Base-by-base conservation (phyloP, 2,888 invertebrate species). In the Amphipyra tragopoginis region DNA sequence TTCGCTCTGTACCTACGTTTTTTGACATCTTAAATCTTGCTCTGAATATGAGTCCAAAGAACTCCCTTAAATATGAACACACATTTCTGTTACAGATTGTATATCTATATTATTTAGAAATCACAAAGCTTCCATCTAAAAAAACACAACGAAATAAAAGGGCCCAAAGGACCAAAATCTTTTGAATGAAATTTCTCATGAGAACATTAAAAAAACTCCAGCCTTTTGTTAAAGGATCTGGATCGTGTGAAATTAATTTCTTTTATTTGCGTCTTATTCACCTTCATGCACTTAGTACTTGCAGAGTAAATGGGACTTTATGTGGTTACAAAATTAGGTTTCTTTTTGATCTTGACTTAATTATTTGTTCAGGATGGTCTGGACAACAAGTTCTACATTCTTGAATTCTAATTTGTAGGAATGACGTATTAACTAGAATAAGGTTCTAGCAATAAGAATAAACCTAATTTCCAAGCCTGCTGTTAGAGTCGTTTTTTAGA, bases 161-260 rank as follows among this genome's bases (percentile, higher is more conserved):
- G 21, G 21, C 9, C 2, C 5, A 33, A 60, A 67, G n/a, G 55
- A 66, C 67, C 60, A 60, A 65, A 48, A 55, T 60, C 58, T 60
- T 63, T 65, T 57, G 53, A 65, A 60, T 54, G 45, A 65, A 50
- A 53, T 63, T 78, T 80, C 76, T 74, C 79, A 76, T 65, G 80
- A 66, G 71, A 74, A 70, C 63, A 54, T 14, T 68, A 55, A 47
- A 52, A 64, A 57, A 69, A 57, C 57, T 66, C 52, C 58, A 51
- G 63, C 52, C 63, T 73, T 75, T 77, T 77, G 77, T 77, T 64
- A 36, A 48, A 44, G 34, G 34, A 48, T 55, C 64, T 60, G 51
- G 60, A 56, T 72, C 70, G 76, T 65, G 73, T 66, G 72, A 75
- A 75, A 47, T 11, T 13, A 45, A 61, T 15, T 49, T 47, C 59